Percentiles rank a stretch among this genome's conserved stretches.
Evolutionary conservation across 53 echinoderm and acorn worm genomes (phyloP).

Genomic region (Hippasteria phrygiana): DNA sequence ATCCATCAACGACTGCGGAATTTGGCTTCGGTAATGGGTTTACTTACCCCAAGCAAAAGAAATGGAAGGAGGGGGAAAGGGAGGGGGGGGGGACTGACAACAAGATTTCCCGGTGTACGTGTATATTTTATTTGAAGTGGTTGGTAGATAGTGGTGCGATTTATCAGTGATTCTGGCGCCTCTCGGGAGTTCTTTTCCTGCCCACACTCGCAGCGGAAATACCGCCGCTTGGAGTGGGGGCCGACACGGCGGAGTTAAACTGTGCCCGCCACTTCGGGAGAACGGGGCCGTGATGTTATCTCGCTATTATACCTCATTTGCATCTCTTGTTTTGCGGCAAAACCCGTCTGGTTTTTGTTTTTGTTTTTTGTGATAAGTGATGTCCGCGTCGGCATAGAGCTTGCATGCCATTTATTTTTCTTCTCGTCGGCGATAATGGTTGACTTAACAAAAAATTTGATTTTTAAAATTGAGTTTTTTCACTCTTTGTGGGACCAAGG

Average conservation of each 20-base stretch:
- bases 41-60: not conserved
- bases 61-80: not conserved
- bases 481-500: not conserved
- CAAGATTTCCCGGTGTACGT: not conserved
- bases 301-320: not conserved
- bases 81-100: not conserved
- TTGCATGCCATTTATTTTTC: not conserved
- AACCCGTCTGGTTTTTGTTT: not conserved
- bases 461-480: not conserved
- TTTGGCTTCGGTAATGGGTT: not conserved
- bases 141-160: not conserved
- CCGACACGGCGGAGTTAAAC: not conserved
- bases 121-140: not conserved
- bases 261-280: not conserved
- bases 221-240: not conserved
- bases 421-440: not conserved
- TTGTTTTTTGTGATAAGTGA: not conserved
- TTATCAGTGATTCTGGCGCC: constrained; percentile 9
- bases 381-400: not conserved
- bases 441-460: not conserved
- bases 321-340: constrained; percentile 10
- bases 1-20: constrained; percentile 2
- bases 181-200: not conserved
- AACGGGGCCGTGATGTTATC: not conserved
- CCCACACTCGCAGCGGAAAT: not conserved